Percentiles rank a stretch among this genome's conserved stretches.
Conservation (phyloP, 2,888 invertebrate genomes). For the Leistus spinibarbis region DNA sequence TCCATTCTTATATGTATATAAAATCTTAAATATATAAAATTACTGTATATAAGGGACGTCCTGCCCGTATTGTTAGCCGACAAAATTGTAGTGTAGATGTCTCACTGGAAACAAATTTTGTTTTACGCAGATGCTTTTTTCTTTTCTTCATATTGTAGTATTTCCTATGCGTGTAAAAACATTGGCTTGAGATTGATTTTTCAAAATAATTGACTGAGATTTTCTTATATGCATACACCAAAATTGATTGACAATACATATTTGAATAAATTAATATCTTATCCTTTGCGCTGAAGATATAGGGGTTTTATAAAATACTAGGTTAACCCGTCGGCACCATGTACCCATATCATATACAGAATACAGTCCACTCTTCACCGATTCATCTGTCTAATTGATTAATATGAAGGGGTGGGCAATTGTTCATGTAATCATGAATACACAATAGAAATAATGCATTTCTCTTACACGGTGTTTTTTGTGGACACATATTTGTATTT, state of each 20-base stretch:
- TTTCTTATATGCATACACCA: background rate
- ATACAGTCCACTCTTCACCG: too few relatives aligned
- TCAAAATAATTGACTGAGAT: background rate
- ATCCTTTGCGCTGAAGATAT: background rate
- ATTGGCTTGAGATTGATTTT: background rate
- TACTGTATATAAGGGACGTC: conserved; percentile 50
- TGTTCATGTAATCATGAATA: too few relatives aligned
- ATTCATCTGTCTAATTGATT: too few relatives aligned
- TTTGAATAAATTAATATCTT: background rate
- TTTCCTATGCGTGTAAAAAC: background rate
- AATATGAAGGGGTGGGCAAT: too few relatives aligned
- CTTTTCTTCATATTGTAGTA: background rate
- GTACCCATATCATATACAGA: too few relatives aligned
- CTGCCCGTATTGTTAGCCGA: conserved; percentile 45
- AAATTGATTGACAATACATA: background rate
- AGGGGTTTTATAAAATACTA: background rate
- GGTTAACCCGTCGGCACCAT: too few relatives aligned
- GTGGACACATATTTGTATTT: too few relatives aligned
- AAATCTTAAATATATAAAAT: conserved; percentile 53
- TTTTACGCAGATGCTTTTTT: conserved; percentile 42
- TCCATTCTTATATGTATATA: conserved; percentile 44
- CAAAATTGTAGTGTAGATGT: conserved; percentile 54
- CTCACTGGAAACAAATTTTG: conserved; percentile 45
- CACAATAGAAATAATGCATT: too few relatives aligned
- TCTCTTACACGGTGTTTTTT: too few relatives aligned